phyloP scores from a whole-genome alignment of 2,888 invertebrate genomes.

The Entomobrya multifasciata region DNA sequence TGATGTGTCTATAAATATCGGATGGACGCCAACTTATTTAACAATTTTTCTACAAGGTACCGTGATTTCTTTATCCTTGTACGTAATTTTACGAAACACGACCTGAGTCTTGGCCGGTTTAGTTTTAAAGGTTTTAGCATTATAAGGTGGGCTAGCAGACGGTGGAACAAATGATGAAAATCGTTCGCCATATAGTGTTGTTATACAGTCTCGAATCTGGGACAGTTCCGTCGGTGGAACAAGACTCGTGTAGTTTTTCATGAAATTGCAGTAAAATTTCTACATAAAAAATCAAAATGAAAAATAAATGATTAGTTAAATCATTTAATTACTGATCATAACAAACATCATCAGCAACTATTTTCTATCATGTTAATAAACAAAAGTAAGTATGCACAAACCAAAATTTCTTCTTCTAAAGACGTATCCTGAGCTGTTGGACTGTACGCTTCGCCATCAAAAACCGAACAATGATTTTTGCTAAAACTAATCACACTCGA shows the following conservation, averaged over 20 bases:
- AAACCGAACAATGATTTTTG: slow-evolving; percentile 15
- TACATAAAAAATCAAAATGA: slow-evolving; percentile 16
- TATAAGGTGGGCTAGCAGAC: background rate
- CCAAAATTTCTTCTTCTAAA: slow-evolving; percentile 67
- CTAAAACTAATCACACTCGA: slow-evolving; percentile 48
- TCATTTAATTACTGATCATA: background rate
- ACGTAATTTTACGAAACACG: slow-evolving; percentile 49
- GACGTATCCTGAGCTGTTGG: slow-evolving; percentile 42
- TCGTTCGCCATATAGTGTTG: slow-evolving; percentile 48
- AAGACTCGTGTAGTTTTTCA: slow-evolving; percentile 52
- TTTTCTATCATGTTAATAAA: too few relatives aligned
- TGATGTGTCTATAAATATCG: too few relatives aligned
- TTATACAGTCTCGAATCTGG: slow-evolving; percentile 31
- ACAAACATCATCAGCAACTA: background rate
- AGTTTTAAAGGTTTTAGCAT: too few relatives aligned
- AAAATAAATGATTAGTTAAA: background rate
- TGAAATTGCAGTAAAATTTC: slow-evolving; percentile 62
- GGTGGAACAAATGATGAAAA: slow-evolving; percentile 16
- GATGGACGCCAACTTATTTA: too few relatives aligned
- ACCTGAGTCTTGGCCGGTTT: background rate
- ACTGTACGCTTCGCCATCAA: slow-evolving; percentile 31
- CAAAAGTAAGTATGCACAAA: too few relatives aligned
- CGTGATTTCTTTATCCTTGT: slow-evolving; percentile 56
- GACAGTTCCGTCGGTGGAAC: slow-evolving; percentile 41
- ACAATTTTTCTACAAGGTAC: slow-evolving; percentile 38